Conservation (phyloP, 2,888 invertebrate species). For the Drosophila infuscata region DNA sequence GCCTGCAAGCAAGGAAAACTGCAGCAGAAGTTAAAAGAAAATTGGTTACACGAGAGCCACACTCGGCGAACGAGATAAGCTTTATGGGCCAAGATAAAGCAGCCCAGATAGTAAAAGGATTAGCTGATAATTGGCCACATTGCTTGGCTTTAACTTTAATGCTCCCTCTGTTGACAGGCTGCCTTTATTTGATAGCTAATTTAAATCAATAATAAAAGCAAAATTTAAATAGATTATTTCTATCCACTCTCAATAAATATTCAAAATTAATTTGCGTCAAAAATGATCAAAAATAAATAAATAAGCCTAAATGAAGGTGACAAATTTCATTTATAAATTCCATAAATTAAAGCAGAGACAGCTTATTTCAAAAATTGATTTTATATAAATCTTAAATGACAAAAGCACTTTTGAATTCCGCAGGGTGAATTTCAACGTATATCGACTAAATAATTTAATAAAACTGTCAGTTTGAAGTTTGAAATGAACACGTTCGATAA, state of each 20-base stretch:
- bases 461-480: slow-evolving; percentile 40
- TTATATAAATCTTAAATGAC: slow-evolving; percentile 19
- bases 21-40: slow-evolving; percentile 31
- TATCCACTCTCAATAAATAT: not conserved
- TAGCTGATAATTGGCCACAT: slow-evolving; percentile 24
- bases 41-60: slow-evolving; percentile 2
- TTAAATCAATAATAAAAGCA: not conserved
- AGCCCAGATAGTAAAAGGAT: slow-evolving; percentile 7
- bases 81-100: slow-evolving; percentile 23
- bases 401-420: slow-evolving; percentile 15
- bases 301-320: slow-evolving; percentile 4
- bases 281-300: not conserved
- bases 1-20: slow-evolving; percentile 35
- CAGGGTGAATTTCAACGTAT: slow-evolving; percentile 10
- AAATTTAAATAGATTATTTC: not conserved
- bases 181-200: too few species aligned
- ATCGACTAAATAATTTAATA: slow-evolving; percentile 43
- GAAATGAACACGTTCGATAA: slow-evolving; percentile 22
- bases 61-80: slow-evolving; percentile 7
- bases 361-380: slow-evolving; percentile 27
- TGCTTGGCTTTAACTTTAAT: not conserved
- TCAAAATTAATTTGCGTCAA: not conserved
- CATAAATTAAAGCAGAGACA: slow-evolving; percentile 37
- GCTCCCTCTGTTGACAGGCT: too few species aligned
- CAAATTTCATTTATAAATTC: slow-evolving; percentile 23